A percentile compares a stretch with the other conserved stretches of the same genome.
These are phyloP conservation scores for Synergus itoensis DNA, from an alignment of 2,888 invertebrate species.

Conservation along the genomic window DNA sequence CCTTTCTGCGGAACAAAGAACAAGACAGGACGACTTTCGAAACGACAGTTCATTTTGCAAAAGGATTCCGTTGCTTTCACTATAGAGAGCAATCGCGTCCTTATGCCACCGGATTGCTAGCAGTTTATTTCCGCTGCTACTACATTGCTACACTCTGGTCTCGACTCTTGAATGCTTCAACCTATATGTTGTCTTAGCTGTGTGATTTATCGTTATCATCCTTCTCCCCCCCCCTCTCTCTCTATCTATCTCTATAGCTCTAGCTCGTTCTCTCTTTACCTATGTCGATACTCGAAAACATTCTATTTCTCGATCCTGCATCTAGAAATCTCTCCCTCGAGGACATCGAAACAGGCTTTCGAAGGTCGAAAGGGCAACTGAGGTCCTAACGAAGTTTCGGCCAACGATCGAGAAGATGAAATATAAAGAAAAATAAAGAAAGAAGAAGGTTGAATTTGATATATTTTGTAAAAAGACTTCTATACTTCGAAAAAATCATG, in stretches of 20 bases:
- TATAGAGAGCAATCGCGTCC: constrained; percentile 32
- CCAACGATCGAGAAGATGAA: not conserved
- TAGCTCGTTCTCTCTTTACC: not conserved
- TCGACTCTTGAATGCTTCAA: constrained; percentile 23
- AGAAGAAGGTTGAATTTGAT: not conserved
- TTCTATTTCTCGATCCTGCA: constrained; percentile 12
- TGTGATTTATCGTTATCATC: constrained; percentile 67
- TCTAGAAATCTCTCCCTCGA: constrained; percentile 35
- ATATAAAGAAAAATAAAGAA: constrained; percentile 22
- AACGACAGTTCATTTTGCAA: constrained; percentile 42
- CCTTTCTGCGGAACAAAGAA: constrained; percentile 17
- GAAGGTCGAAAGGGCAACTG: constrained; percentile 24
- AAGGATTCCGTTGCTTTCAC: constrained; percentile 30
- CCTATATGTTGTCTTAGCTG: constrained; percentile 59
- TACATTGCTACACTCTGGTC: constrained; percentile 24
- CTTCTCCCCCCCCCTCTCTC: not conserved
- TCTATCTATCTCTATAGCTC: too few species aligned
- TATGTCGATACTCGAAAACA: not conserved
- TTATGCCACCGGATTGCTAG: constrained; percentile 29
- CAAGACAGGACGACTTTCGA: constrained; percentile 9
- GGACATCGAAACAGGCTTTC: constrained; percentile 26
- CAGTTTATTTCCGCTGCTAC: constrained; percentile 37
- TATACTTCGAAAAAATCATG: not conserved
- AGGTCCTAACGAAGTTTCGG: constrained; percentile 30
- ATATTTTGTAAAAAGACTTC: not conserved